Evolutionary conservation across 2,797 vertebrate species (phyloP).

Genomic region (Bovichtus variegatus): DNA sequence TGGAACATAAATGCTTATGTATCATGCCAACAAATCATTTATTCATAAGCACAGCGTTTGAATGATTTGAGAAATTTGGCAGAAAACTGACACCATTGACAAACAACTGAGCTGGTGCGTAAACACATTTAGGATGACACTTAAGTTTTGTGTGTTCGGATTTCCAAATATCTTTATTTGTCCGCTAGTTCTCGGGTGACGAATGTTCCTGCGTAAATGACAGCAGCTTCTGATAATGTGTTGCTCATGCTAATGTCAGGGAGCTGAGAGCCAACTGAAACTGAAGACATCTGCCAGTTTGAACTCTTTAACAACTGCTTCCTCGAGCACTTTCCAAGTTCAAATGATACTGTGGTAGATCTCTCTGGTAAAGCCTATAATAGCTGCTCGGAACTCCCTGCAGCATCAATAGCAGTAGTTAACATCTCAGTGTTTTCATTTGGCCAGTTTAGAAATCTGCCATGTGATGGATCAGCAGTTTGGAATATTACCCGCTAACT

Average conservation of each 20-base stretch:
- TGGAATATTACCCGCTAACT: slow-evolving; percentile 23
- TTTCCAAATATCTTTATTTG: background rate
- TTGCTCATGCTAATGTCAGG: slow-evolving; percentile 11
- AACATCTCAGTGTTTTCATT: slow-evolving; percentile 27
- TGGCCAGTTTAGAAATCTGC: slow-evolving; percentile 11
- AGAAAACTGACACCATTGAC: background rate
- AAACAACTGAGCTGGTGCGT: background rate
- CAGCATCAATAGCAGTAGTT: slow-evolving; percentile 24
- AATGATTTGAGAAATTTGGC: background rate
- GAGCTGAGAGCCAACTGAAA: slow-evolving; percentile 40
- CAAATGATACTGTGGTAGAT: slow-evolving; percentile 54
- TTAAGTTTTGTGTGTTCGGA: background rate
- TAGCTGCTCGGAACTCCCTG: slow-evolving; percentile 28
- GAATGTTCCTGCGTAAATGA: background rate
- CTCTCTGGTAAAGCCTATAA: slow-evolving; percentile 37
- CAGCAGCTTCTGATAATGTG: slow-evolving; percentile 18
- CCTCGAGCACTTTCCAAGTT: slow-evolving; percentile 33
- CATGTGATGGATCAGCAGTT: slow-evolving; percentile 43
- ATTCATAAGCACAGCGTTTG: background rate
- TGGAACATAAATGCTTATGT: background rate
- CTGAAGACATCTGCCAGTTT: slow-evolving; percentile 34
- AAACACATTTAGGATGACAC: background rate
- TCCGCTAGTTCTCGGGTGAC: background rate
- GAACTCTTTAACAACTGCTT: slow-evolving; percentile 26
- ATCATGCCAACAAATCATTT: background rate